Evolutionary conservation across 1,140 invertebrate species (phyloP).

Genomic region (Bombyx mori): DNA sequence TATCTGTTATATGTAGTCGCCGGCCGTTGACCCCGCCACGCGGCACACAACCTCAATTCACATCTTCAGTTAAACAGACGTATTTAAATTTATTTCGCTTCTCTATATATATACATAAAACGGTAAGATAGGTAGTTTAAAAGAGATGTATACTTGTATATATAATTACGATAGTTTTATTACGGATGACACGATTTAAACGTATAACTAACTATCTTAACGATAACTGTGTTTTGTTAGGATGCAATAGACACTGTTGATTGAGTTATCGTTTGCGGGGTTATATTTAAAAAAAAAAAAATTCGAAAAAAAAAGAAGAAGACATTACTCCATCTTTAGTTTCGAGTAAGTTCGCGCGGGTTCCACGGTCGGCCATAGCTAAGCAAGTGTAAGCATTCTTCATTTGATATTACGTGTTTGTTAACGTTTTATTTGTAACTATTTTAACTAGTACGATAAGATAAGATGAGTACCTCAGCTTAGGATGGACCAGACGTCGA

Average conservation of each 20-base stretch:
- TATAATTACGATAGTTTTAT: slow-evolving; percentile 67
- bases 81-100: slow-evolving; percentile 45
- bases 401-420: slow-evolving; percentile 65
- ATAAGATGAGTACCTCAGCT: slow-evolving; percentile 62
- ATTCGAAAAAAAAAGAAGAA: slow-evolving; percentile 26
- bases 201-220: slow-evolving; percentile 57
- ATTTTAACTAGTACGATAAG: slow-evolving; percentile 68
- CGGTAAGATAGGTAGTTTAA: slow-evolving; percentile 64
- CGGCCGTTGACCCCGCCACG: slow-evolving; percentile 48
- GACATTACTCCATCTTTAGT: slow-evolving; percentile 54
- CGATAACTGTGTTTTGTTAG: slow-evolving; percentile 59
- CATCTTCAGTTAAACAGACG: slow-evolving; percentile 58
- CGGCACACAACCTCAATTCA: slow-evolving; percentile 47
- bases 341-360: slow-evolving; percentile 45
- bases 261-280: slow-evolving; percentile 56
- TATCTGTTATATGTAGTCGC: slow-evolving; percentile 68
- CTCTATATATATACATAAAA: slow-evolving; percentile 43
- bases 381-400: slow-evolving; percentile 68
- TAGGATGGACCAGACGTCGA: slow-evolving; percentile 69
- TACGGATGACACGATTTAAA: slow-evolving; percentile 46
- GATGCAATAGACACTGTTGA: slow-evolving; percentile 48
- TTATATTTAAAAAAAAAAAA: slow-evolving; percentile 4
- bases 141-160: slow-evolving; percentile 65
- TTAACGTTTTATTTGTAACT: slow-evolving; percentile 68
- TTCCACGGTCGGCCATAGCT: slow-evolving; percentile 55